Evolutionary conservation across 1,140 invertebrate species (phyloP), one percentile per base, ranked within the genome.

Genomic region (Drosophila obscura): DNA sequence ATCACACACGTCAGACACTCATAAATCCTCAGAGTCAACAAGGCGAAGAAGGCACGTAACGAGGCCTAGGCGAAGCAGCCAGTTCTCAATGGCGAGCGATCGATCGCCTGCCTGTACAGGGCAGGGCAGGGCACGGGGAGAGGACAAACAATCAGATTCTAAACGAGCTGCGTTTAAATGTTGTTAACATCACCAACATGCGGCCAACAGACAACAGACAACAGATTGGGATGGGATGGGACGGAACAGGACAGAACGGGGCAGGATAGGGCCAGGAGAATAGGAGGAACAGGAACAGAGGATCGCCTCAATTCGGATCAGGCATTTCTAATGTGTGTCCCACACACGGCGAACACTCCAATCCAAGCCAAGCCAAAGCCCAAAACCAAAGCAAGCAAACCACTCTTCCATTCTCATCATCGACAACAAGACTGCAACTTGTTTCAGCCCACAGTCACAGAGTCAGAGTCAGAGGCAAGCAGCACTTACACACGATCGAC

Each of bases 11-110:
- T 87, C 83, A 84, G 88, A 90, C 88, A 88, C 83, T 90, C 82
- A 90, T 90, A 90, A 90, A 90, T 90, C 80, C 89, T 90, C 77
- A 78, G 80, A 84, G 80, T 89, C 84, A 89, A 83, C 84, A 83
- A 88, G 76, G 56, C 78, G 62, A 65, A 72, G 52, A 11, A 24
- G 58, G 53, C 76, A 58, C 67, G 56, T 58, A 69, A 57, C 65
- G 56, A 79, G 64, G 35, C 51, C 60, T 55, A 73, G 56, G 55
- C 45, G 48, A 46, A 46, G 16, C 19, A 46, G 16, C 19, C 55
- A 63, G 51, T 45, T 19, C 35, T 16, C 45, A 57, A 13, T 43
- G 28, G 35, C 11, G 11, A 39, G 35, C 31, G 9, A 35, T 15
- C 26, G 50, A 52, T 8, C 26, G 31, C 9, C 31, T 4, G 31